Conservation (phyloP, 1,140 invertebrate genomes). For the Linepithema humile region DNA sequence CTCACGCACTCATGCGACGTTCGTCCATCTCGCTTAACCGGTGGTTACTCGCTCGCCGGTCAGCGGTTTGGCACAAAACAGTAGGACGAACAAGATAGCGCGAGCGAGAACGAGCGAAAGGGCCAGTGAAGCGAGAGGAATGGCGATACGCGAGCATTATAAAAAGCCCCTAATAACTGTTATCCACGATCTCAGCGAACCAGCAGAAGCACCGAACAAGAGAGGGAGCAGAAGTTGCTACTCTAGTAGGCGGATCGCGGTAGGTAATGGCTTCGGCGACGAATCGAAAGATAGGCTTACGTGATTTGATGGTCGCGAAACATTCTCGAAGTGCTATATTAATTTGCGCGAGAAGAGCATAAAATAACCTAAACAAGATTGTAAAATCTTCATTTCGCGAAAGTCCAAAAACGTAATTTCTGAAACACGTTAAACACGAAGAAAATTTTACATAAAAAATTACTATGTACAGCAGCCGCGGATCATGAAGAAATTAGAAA, state of each 20-base stretch:
- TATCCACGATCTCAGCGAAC: slow-evolving; percentile 81
- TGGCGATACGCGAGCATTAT: slow-evolving; percentile 80
- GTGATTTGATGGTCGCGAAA: slow-evolving; percentile 41
- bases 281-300: slow-evolving; percentile 56
- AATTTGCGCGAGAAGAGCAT: neutral
- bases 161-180: slow-evolving; percentile 84
- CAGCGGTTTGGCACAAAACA: slow-evolving; percentile 77
- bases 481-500: too few relatives aligned
- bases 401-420: neutral
- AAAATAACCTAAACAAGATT: neutral
- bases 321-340: neutral
- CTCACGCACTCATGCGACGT: neutral
- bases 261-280: slow-evolving; percentile 73
- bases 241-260: slow-evolving; percentile 77
- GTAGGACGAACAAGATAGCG: slow-evolving; percentile 56
- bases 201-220: slow-evolving; percentile 57
- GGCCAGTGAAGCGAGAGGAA: slow-evolving; percentile 26
- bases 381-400: neutral
- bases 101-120: slow-evolving; percentile 26
- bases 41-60: slow-evolving; percentile 65
- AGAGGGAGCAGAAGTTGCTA: slow-evolving; percentile 73
- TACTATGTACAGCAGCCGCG: too few relatives aligned
- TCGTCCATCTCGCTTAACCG: slow-evolving; percentile 21
- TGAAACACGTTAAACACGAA: neutral
- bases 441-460: too few relatives aligned